Percentiles rank a stretch among this genome's conserved stretches.
These are phyloP conservation scores for Chrysomela aeneicollis DNA, from an alignment of 2,888 invertebrate genomes.

Conservation along the genomic window DNA sequence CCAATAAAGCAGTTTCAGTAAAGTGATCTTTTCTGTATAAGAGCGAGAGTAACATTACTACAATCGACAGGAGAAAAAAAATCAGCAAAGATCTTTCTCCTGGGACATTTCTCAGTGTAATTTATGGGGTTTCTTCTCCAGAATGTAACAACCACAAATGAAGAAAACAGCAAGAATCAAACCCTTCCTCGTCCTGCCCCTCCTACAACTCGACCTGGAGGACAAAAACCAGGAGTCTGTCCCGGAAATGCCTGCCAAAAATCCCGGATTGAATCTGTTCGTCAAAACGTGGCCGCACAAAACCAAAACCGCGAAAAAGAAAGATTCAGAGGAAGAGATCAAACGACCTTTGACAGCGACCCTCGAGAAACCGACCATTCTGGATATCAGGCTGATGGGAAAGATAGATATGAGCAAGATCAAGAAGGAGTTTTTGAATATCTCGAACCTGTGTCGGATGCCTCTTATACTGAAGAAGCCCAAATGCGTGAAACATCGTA, in stretches of 20 bases:
- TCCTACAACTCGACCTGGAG: constrained; percentile 35
- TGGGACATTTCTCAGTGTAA: no score
- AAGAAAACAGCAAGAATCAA: constrained; percentile 42
- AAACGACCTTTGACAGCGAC: constrained; percentile 67
- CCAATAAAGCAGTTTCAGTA: no score
- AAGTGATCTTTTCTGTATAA: no score
- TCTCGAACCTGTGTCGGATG: constrained; percentile 58
- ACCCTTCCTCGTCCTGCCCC: constrained; percentile 50
- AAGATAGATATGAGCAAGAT: constrained; percentile 68
- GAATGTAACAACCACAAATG: constrained; percentile 37
- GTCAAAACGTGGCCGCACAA: constrained; percentile 56
- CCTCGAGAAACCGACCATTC: constrained; percentile 64
- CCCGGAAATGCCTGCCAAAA: constrained; percentile 49
- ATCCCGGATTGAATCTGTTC: constrained; percentile 54
- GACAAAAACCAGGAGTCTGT: constrained; percentile 22
- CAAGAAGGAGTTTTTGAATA: constrained; percentile 64
- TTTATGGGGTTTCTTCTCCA: constrained; percentile 5
- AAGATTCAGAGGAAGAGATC: constrained; percentile 44
- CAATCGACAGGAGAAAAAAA: no score
- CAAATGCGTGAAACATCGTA: constrained; percentile 32
- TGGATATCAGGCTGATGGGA: constrained; percentile 63
- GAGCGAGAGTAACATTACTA: no score
- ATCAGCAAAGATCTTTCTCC: no score
- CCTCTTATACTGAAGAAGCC: constrained; percentile 48
- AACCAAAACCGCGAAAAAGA: constrained; percentile 39